Evolutionary conservation across 2,113 vertebrate species (phyloP), one percentile per base, ranked within the genome.

Genomic region (Charina bottae): DNA sequence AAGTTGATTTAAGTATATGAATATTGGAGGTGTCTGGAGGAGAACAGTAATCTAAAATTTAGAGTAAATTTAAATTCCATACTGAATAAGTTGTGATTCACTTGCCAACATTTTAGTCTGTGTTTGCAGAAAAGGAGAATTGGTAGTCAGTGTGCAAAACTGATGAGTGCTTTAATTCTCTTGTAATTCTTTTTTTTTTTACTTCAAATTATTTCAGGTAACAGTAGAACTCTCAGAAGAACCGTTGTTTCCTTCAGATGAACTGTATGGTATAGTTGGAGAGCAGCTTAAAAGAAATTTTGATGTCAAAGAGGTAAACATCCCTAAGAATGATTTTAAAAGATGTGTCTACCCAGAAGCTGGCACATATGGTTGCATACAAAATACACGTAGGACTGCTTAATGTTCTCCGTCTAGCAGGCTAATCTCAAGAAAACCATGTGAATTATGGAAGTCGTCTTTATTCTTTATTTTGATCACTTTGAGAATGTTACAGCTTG

Each of bases 181-280:
- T 3, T 56, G 1, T 93, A 7, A n/a, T 86, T n/a, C n/a, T n/a
- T 19, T 3, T 49, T 83, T 85, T 89, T 4, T 68, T 1, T 94
- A 15, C 11, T 37, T 92, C 89, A 6, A 92, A 89, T 96, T 87
- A 72, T 90, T 94, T 3, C 91, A 99, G 99, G 98, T 99, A 55
- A 98, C 98, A 0, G 83, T 97, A 68, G 99, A 99, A 93, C 97
- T 98, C 0, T 97, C 98, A 11, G 98, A 99, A 96, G 98, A 98
- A 0, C 99, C 99, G 85, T 97, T 99, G 54, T 99, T 98, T 95
- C 98, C 99, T 83, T 96, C 98, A n/a, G 99, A 99, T 96, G 99
- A 99, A 94, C 95, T 99, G 85, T 99, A 99, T 26, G 99, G 99
- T 90, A 99, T 99, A 92, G 99, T 99, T 85, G 99, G 99, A 0